phyloP scores from a whole-genome alignment of 2,888 invertebrate species.

The Calameuta pallipes region DNA sequence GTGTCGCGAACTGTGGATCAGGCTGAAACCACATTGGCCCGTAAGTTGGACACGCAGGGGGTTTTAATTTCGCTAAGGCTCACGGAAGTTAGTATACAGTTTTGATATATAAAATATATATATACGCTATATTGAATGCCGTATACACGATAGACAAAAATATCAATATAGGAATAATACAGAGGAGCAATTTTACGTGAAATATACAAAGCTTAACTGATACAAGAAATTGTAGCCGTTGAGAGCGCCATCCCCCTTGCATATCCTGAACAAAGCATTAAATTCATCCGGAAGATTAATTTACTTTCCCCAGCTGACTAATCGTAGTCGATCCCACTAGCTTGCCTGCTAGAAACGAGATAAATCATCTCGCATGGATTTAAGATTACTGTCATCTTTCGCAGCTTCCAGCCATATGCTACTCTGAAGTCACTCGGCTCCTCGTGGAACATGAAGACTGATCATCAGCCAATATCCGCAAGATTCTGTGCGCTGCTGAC shows the following conservation, averaged over 20 bases:
- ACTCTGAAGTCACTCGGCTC: background rate
- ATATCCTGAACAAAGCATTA: background rate
- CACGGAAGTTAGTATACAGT: background rate
- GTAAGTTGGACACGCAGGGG: background rate
- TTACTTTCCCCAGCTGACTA: background rate
- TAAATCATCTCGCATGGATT: background rate
- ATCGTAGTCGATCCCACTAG: background rate
- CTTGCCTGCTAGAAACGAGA: background rate
- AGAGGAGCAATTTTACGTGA: background rate
- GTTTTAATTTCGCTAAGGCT: background rate
- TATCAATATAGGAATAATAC: background rate
- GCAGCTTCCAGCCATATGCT: background rate
- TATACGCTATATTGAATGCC: background rate
- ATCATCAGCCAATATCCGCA: conserved; percentile 53
- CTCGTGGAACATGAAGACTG: conserved; percentile 56
- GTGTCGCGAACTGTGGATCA: background rate
- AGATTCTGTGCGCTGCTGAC: conserved; percentile 47
- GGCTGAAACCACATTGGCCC: background rate
- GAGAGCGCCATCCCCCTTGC: background rate
- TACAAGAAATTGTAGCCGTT: background rate
- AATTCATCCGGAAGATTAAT: background rate
- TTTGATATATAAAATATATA: background rate
- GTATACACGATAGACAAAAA: background rate
- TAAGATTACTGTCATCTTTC: background rate
- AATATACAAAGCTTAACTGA: background rate